phyloP scores from a whole-genome alignment of 2,797 vertebrate genomes.

The Heteromormyrus szaboi region DNA sequence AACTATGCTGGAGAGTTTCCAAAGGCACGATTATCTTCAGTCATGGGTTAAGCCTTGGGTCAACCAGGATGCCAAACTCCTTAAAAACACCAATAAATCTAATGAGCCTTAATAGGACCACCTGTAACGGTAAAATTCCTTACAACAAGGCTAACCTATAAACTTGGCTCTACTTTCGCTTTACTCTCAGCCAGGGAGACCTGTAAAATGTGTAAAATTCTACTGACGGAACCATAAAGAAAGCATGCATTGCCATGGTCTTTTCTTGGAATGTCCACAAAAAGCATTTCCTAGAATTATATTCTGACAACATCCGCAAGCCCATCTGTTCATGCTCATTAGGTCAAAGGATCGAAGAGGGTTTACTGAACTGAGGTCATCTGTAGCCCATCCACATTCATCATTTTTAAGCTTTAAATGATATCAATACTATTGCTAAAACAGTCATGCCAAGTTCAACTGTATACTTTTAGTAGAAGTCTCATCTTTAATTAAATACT shows the following conservation, averaged over 20 bases:
- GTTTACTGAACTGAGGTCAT: background rate
- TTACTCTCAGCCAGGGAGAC: background rate
- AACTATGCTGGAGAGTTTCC: conserved; percentile 30
- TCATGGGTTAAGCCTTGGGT: conserved; percentile 25
- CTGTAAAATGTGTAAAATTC: conserved; percentile 9
- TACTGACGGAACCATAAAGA: background rate
- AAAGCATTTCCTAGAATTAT: conserved; percentile 1
- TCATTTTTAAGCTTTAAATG: background rate
- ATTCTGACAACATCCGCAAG: background rate
- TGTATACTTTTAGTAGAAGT: background rate
- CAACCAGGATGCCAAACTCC: conserved; percentile 22
- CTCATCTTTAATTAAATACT: background rate
- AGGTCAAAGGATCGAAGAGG: background rate
- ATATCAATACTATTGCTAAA: background rate
- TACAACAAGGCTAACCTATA: conserved; percentile 4
- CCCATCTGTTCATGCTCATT: background rate
- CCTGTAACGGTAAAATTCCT: conserved; percentile 17
- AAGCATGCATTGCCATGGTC: background rate
- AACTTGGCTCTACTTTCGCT: background rate
- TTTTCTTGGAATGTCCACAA: background rate
- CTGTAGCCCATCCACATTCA: background rate
- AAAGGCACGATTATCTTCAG: conserved; percentile 18
- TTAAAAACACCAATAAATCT: conserved; percentile 27
- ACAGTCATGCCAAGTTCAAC: background rate
- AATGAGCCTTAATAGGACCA: conserved; percentile 23